Percentiles rank a stretch among this genome's conserved stretches.
Conservation (phyloP, 2,888 invertebrate genomes). For the Dasypogon diadema region DNA sequence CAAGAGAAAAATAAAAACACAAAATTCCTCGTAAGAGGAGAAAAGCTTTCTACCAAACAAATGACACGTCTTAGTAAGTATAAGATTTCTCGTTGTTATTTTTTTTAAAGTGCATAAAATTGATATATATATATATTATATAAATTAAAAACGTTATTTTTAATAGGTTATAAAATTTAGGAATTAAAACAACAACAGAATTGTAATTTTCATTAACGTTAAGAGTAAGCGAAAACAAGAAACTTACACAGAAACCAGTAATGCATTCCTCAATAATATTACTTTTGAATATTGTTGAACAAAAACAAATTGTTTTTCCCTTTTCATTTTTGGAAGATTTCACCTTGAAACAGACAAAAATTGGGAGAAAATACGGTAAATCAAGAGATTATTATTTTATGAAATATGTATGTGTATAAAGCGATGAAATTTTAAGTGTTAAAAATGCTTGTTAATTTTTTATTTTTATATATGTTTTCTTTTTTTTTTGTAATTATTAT, state of each 20-base stretch:
- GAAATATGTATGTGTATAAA: not conserved
- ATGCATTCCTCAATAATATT: constrained; percentile 54
- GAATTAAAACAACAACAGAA: constrained; percentile 15
- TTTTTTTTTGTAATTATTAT: constrained; percentile 1
- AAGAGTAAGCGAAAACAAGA: not conserved
- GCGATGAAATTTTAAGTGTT: constrained; percentile 15
- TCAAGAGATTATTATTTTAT: constrained; percentile 39
- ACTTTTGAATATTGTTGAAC: constrained; percentile 36
- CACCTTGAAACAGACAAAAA: not conserved
- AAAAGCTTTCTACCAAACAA: constrained; percentile 49
- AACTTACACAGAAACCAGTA: constrained; percentile 48
- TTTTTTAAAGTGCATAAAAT: constrained; percentile 13
- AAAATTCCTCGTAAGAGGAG: not conserved
- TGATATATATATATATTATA: too few species aligned
- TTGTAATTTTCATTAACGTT: not conserved
- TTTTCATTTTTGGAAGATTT: constrained; percentile 11
- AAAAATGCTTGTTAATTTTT: constrained; percentile 39
- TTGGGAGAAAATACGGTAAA: not conserved
- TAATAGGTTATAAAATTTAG: constrained; percentile 15
- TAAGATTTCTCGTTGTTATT: constrained; percentile 22
- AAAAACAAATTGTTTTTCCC: not conserved
- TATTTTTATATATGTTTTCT: constrained; percentile 42
- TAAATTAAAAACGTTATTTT: constrained; percentile 30
- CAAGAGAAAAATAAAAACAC: not conserved
- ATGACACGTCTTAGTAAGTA: constrained; percentile 42